Evolutionary conservation across 2,113 vertebrate genomes (phyloP).

Genomic region (Scatophagus argus): DNA sequence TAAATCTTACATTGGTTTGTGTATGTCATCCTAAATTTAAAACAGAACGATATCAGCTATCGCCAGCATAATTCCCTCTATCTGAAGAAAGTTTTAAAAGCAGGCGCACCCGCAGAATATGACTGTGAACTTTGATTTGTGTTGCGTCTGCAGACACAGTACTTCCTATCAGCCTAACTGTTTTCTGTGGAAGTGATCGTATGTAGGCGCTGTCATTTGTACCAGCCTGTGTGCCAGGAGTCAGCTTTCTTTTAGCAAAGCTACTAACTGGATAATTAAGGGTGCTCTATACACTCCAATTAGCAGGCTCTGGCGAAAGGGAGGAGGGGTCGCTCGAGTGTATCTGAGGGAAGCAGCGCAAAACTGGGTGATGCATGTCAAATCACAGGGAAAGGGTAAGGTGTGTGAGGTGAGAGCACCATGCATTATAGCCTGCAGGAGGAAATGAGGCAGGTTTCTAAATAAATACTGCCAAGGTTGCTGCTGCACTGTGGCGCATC

Average conservation of each 20-base stretch:
- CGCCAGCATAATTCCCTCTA: not conserved
- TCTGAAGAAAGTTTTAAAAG: conserved; percentile 18
- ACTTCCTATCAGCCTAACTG: conserved; percentile 23
- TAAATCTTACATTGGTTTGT: not conserved
- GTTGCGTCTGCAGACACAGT: not conserved
- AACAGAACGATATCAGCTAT: not conserved
- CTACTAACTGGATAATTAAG: conserved; percentile 75
- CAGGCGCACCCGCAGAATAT: conserved; percentile 7
- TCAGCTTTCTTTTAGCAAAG: conserved; percentile 56
- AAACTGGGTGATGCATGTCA: conserved; percentile 51
- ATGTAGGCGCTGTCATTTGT: conserved; percentile 52
- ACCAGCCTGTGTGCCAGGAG: conserved; percentile 55
- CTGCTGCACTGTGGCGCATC: conserved; percentile 58
- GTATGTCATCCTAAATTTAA: not conserved
- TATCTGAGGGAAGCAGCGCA: conserved; percentile 45
- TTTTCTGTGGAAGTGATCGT: conserved; percentile 32
- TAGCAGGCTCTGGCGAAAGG: conserved; percentile 59
- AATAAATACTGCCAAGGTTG: conserved; percentile 75
- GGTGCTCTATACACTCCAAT: conserved; percentile 74
- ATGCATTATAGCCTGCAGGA: conserved; percentile 62
- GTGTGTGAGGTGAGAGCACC: conserved; percentile 59
- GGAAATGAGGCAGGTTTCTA: conserved; percentile 73
- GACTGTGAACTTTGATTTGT: conserved; percentile 21
- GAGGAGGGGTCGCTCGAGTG: conserved; percentile 52
- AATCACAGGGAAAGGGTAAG: conserved; percentile 65